Evolutionary conservation across 2,113 vertebrate genomes (phyloP).

Genomic region (Apaloderma vittatum): DNA sequence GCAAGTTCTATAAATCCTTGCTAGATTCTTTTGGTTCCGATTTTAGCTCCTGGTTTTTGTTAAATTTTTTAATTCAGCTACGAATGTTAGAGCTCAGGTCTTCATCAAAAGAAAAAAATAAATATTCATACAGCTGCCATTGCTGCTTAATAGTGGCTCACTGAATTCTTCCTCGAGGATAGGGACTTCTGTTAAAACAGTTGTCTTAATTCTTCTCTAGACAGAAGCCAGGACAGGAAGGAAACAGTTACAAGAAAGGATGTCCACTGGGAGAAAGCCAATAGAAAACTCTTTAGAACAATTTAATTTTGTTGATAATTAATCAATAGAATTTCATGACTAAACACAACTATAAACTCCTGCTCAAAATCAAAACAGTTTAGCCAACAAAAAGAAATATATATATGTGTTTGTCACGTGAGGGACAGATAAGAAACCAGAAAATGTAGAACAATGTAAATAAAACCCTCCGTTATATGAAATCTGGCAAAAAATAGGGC

Average conservation of each 20-base stretch:
- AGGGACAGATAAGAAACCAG: constrained; percentile 4
- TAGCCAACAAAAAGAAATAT: not conserved
- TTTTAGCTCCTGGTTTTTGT: not conserved
- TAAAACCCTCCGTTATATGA: not conserved
- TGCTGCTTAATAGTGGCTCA: not conserved
- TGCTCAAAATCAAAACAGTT: not conserved
- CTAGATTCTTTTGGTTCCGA: not conserved
- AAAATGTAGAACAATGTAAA: not conserved
- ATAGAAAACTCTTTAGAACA: not conserved
- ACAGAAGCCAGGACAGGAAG: not conserved
- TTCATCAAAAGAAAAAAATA: not conserved
- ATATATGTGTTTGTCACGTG: not conserved
- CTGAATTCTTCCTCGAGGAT: not conserved
- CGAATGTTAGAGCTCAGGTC: not conserved
- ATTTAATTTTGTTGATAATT: not conserved
- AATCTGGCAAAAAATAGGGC: not conserved
- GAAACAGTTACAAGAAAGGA: not conserved
- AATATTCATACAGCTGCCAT: not conserved
- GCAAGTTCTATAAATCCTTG: constrained; percentile 11
- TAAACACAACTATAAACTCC: not conserved
- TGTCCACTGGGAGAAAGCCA: not conserved
- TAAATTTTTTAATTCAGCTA: not conserved
- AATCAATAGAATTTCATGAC: not conserved
- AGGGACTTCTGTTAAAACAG: not conserved
- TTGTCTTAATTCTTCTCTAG: not conserved